Evolutionary conservation across 2,888 invertebrate species (phyloP).

Genomic region (Stictocephala bisonia): DNA sequence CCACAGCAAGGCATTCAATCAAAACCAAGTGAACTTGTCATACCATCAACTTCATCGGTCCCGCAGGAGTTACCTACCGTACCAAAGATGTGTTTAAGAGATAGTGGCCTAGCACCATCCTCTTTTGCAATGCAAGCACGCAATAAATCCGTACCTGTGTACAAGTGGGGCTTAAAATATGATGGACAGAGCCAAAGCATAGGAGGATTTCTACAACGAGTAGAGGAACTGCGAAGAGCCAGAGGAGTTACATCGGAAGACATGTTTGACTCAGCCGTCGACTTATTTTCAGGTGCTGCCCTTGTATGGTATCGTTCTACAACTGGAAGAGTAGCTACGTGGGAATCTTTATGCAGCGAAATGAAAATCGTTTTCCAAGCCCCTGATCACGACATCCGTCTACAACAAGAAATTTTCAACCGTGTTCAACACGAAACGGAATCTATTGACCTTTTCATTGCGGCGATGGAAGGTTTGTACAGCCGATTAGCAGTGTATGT

Average conservation of each 20-base stretch:
- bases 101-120: too few species aligned
- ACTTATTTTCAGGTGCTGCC: conserved; percentile 55
- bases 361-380: conserved; percentile 1
- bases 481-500: background rate
- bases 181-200: conserved; percentile 34
- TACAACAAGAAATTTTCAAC: background rate
- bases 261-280: conserved; percentile 51
- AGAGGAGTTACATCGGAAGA: conserved; percentile 49
- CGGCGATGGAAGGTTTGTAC: background rate
- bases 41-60: too few species aligned
- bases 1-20: too few species aligned
- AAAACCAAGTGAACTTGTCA: too few species aligned
- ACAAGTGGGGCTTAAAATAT: conserved; percentile 52
- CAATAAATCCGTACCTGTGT: background rate
- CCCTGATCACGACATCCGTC: background rate
- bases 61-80: too few species aligned
- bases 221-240: conserved; percentile 53
- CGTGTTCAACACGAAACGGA: background rate
- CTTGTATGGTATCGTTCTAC: conserved; percentile 61
- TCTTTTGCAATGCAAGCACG: background rate
- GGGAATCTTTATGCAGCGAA: conserved; percentile 15
- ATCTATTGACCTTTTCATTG: background rate
- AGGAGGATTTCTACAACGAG: conserved; percentile 51
- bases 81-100: too few species aligned
- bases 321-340: background rate